Base-by-base conservation (phyloP, 2,888 invertebrate species). In the Lymantria dispar region DNA sequence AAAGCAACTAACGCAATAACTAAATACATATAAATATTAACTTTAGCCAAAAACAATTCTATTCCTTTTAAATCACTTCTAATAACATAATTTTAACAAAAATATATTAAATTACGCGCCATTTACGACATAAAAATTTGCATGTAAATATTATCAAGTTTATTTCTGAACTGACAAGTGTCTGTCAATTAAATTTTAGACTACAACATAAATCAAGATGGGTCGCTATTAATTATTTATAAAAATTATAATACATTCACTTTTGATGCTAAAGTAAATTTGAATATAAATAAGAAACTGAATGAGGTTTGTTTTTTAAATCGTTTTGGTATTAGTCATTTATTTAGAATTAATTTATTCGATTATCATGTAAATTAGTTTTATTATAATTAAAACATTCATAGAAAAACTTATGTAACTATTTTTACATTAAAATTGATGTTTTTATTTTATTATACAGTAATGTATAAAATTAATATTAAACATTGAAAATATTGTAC, bases 81-180 rank as follows among this genome's bases (percentile, higher is more conserved):
- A 22, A 22, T 22, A 22, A 22, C 22, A 22, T 22, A 22, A 22
- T 22, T 22, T 22, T 5, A 22, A 22, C 22, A 22, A 22, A 22
- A 22, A 22, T 22, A 22, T 22, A 22, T 22, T 22, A 22, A 30
- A 58, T 45, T 39, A 11, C 39, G 37, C 40, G 44, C 37, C 50
- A 22, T 70, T 70, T 61, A 70, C 54, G 57, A 70, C 33, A 45
- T 50, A 53, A 45, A n/a, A 52, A 56, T 59, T 51, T 56, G 56
- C 55, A 43, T 52, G 50, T 58, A 14, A 51, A 48, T 47, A 53
- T 47, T 51, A 54, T 56, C 49, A 52, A 56, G 50, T 60, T 67
- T 66, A 57, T 60, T 62, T 57, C 60, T 65, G 60, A 67, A 72
- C 67, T 54, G 59, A 55, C 63, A 10, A 38, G 66, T 66, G 52